Evolutionary conservation across 2,888 invertebrate genomes (phyloP).

Genomic region (Zygothrica quintamaculata): DNA sequence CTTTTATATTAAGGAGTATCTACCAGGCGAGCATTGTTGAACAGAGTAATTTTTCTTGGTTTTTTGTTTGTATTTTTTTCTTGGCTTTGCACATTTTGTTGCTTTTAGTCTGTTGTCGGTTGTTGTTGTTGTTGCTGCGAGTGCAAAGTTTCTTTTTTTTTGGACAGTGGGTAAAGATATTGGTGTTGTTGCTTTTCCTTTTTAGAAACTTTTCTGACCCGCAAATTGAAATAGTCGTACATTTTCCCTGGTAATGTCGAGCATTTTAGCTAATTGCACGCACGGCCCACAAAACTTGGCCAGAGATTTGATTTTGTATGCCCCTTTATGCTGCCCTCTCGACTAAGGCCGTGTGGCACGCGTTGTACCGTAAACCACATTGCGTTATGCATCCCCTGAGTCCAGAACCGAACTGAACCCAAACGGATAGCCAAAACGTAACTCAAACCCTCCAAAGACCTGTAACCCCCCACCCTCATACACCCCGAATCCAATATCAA

Average conservation of each 20-base stretch:
- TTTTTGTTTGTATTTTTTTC: conserved; percentile 25
- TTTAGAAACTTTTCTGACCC: conserved; percentile 63
- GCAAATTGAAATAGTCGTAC: conserved; percentile 71
- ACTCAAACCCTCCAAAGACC: background rate
- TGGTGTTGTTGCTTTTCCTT: conserved; percentile 25
- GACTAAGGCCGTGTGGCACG: conserved; percentile 41
- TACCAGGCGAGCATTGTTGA: no score
- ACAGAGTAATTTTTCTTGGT: conserved; percentile 15
- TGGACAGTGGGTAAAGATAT: conserved; percentile 27
- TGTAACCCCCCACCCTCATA: conserved; percentile 13
- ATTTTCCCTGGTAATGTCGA: conserved; percentile 32
- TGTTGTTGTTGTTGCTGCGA: conserved; percentile 30
- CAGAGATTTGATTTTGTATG: conserved; percentile 60
- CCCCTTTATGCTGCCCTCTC: no score
- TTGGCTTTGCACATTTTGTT: conserved; percentile 51
- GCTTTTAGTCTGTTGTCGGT: conserved; percentile 24
- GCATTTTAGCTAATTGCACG: conserved; percentile 77
- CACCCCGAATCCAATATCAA: conserved; percentile 29
- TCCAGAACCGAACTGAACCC: no score
- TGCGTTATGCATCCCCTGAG: conserved; percentile 71
- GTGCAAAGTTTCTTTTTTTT: conserved; percentile 38
- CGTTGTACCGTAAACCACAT: conserved; percentile 73
- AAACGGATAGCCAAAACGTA: conserved; percentile 16
- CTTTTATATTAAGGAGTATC: no score
- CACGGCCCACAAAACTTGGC: conserved; percentile 54